Percentiles rank a stretch among this genome's conserved stretches.
Conservation (phyloP, 2,797 vertebrate species). For the Ctenosaura bakeri region DNA sequence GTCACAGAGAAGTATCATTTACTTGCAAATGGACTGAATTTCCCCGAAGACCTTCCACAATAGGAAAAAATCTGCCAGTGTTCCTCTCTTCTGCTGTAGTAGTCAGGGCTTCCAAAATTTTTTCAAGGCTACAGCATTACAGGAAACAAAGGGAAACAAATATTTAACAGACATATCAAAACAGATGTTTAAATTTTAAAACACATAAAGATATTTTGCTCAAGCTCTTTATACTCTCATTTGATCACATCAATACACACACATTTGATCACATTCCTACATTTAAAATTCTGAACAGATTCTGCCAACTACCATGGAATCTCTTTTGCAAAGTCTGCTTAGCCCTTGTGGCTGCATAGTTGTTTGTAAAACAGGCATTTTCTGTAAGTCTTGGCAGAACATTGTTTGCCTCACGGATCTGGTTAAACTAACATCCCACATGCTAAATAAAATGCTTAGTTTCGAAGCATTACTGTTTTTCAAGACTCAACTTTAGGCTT, state of each 20-base stretch:
- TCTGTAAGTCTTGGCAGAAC: background rate
- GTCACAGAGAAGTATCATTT: background rate
- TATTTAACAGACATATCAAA: background rate
- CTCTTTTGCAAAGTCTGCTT: background rate
- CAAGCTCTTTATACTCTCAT: background rate
- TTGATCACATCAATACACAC: background rate
- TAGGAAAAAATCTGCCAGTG: constrained; percentile 89
- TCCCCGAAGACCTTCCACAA: constrained; percentile 92
- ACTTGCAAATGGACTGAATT: constrained; percentile 95
- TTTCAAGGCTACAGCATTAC: constrained; percentile 88
- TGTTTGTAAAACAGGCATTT: background rate
- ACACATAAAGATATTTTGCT: background rate
- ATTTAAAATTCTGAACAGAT: background rate
- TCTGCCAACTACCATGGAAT: background rate
- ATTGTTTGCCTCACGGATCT: background rate
- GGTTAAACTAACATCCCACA: background rate
- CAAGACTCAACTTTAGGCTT: background rate
- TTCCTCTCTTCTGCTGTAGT: constrained; percentile 89
- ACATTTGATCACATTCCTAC: background rate
- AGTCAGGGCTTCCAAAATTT: constrained; percentile 96
- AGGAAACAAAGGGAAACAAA: constrained; percentile 22
- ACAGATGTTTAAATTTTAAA: background rate
- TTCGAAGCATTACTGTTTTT: background rate
- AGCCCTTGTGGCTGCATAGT: background rate
- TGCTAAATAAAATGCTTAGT: background rate